Conservation (phyloP, 2,113 vertebrate genomes). For the Nesogale talazaci region DNA sequence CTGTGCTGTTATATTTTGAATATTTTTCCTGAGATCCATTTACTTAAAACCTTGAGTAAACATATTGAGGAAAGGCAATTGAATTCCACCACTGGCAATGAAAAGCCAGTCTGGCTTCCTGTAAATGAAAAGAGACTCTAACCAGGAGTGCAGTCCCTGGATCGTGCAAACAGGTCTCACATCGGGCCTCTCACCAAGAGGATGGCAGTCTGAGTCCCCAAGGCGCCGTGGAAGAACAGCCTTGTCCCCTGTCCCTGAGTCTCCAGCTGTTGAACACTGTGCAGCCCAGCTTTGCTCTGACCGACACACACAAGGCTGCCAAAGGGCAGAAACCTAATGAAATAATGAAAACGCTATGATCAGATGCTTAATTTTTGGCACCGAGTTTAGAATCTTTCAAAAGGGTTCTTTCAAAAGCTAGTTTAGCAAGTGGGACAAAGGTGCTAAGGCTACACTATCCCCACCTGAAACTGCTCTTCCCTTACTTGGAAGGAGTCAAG, state of each 20-base stretch:
- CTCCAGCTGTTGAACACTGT: background rate
- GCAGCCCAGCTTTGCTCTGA: too few relatives aligned
- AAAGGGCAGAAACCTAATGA: background rate
- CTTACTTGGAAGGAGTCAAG: background rate
- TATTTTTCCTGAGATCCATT: background rate
- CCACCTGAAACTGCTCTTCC: background rate
- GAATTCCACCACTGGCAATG: background rate
- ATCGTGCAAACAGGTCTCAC: too few relatives aligned
- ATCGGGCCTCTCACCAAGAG: background rate
- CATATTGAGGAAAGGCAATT: slow-evolving; percentile 23
- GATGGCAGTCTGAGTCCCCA: background rate
- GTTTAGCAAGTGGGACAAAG: background rate
- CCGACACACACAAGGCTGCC: background rate
- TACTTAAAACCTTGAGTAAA: background rate
- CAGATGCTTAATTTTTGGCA: background rate
- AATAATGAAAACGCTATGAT: background rate
- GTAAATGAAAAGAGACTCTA: too few relatives aligned
- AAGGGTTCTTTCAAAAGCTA: background rate
- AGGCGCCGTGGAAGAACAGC: background rate
- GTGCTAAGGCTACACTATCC: background rate
- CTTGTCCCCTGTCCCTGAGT: background rate
- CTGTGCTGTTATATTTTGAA: background rate
- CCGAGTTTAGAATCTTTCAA: background rate
- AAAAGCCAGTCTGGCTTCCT: background rate
- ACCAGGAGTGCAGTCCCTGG: background rate